phyloP scores from a whole-genome alignment of 2,113 vertebrate genomes.

The Ivindomyrus marchei region DNA sequence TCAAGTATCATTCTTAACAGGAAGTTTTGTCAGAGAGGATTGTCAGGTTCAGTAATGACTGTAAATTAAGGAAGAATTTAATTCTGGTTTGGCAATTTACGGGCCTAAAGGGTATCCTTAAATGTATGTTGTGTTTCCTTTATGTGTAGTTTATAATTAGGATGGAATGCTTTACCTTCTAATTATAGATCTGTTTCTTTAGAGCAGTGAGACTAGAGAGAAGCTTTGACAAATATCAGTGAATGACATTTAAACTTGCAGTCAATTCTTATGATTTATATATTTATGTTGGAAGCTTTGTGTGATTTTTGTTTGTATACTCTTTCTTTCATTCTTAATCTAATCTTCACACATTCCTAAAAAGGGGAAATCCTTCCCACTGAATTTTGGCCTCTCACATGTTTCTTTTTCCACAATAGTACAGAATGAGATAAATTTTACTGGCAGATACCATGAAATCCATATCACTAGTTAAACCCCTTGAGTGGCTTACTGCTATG shows the following conservation, averaged over 20 bases:
- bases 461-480: not conserved
- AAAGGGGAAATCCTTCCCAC: not conserved
- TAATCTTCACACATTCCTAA: not conserved
- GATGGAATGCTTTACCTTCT: not conserved
- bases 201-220: not conserved
- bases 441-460: not conserved
- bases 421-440: not conserved
- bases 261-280: not conserved
- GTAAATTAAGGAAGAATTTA: not conserved
- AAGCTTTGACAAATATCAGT: not conserved
- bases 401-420: not conserved
- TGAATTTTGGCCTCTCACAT: not conserved
- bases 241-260: not conserved
- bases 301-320: not conserved
- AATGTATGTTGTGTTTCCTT: not conserved
- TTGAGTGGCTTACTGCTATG: not conserved
- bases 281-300: not conserved
- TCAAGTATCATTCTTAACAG: not conserved
- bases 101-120: not conserved
- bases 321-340: not conserved
- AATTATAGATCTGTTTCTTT: not conserved
- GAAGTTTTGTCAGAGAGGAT: not conserved
- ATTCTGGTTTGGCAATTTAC: not conserved
- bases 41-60: not conserved
- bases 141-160: not conserved